Conservation (phyloP, 2,797 vertebrate species). For the Hirundo rustica region DNA sequence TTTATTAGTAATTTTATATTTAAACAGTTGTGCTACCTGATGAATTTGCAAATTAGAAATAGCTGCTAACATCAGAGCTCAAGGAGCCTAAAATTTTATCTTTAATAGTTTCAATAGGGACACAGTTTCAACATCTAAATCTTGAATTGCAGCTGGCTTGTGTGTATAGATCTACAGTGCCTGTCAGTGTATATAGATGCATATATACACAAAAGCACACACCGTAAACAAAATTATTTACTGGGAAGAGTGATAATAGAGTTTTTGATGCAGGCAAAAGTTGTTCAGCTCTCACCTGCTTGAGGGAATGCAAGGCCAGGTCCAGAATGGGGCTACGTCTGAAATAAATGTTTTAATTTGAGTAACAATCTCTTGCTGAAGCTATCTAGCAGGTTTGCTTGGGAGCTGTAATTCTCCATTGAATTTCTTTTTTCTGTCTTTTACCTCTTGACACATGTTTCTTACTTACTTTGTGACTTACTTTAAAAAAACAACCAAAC, state of each 20-base stretch:
- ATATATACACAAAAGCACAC: conserved; percentile 25
- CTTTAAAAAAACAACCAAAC: not conserved
- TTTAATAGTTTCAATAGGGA: conserved; percentile 40
- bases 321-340: not conserved
- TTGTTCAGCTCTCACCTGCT: not conserved
- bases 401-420: not conserved
- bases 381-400: not conserved
- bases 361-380: conserved; percentile 8
- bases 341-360: not conserved
- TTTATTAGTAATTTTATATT: conserved; percentile 68
- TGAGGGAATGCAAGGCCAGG: not conserved
- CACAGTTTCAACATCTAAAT: not conserved
- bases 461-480: not conserved
- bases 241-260: not conserved
- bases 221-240: not conserved
- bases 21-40: conserved; percentile 47
- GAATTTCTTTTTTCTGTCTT: not conserved
- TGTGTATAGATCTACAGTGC: conserved; percentile 27
- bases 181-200: not conserved
- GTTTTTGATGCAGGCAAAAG: not conserved
- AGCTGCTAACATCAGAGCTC: conserved; percentile 53
- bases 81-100: conserved; percentile 37
- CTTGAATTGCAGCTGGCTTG: conserved; percentile 14
- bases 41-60: conserved; percentile 38
- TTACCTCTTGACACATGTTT: not conserved